Evolutionary conservation across 2,888 invertebrate species (phyloP).

Genomic region (Dryobotodes eremita): DNA sequence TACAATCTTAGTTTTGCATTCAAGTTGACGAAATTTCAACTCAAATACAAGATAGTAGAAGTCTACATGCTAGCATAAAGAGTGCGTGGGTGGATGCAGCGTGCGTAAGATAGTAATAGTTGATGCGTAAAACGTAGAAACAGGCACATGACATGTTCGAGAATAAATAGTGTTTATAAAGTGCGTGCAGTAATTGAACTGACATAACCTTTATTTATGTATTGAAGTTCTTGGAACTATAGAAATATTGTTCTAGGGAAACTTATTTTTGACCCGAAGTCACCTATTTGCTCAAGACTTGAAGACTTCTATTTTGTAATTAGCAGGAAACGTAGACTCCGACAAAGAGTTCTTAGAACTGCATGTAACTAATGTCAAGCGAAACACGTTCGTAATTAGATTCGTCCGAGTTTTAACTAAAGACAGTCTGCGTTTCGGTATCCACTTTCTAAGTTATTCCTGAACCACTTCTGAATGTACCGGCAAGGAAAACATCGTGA

Average conservation of each 20-base stretch:
- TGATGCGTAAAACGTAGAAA: slow-evolving; percentile 67
- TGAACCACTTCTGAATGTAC: too few species aligned
- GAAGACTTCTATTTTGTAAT: neutral
- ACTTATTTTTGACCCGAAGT: neutral
- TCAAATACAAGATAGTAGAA: slow-evolving; percentile 31
- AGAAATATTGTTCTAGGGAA: neutral
- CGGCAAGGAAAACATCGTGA: neutral
- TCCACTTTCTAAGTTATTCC: too few species aligned
- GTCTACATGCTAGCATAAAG: neutral
- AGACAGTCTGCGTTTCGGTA: neutral
- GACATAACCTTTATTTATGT: slow-evolving; percentile 50
- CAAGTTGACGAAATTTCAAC: slow-evolving; percentile 43
- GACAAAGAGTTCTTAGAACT: neutral
- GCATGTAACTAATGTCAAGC: neutral
- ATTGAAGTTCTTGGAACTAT: slow-evolving; percentile 23
- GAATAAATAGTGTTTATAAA: slow-evolving; percentile 46
- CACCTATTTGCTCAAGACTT: neutral
- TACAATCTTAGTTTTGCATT: slow-evolving; percentile 27
- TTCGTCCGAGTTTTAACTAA: neutral
- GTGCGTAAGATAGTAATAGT: slow-evolving; percentile 66
- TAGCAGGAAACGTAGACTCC: neutral
- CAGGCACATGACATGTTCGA: slow-evolving; percentile 53
- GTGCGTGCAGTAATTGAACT: slow-evolving; percentile 18
- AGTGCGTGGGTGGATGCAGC: slow-evolving; percentile 61
- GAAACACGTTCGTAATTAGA: neutral